These are phyloP conservation scores for Pseudomyrmex dendroicus DNA, from an alignment of 1,140 invertebrate species.

Conservation along the genomic window DNA sequence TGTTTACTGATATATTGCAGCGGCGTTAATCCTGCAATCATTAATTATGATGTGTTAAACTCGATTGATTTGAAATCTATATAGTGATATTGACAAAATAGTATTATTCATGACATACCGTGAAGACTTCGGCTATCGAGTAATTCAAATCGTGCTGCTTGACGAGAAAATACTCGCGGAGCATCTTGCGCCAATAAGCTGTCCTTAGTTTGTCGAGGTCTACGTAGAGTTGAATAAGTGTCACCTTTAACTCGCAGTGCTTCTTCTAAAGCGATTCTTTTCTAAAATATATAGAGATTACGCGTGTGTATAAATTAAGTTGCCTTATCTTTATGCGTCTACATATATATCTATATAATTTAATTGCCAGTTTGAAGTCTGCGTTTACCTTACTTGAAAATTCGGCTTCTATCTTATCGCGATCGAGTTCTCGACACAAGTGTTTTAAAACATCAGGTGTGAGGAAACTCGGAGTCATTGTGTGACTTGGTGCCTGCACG, in stretches of 20 bases:
- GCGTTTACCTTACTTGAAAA: constrained; percentile 87
- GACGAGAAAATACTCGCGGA: constrained; percentile 88
- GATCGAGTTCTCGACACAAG: constrained; percentile 88
- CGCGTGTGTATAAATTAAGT: background rate
- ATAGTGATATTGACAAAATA: background rate
- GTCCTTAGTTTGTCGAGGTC: constrained; percentile 76
- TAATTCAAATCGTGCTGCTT: constrained; percentile 88
- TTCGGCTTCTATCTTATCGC: constrained; percentile 89
- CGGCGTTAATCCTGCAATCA: constrained; percentile 85
- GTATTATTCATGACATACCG: constrained; percentile 77
- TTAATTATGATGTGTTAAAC: background rate
- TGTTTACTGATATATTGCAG: constrained; percentile 88
- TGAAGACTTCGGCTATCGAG: constrained; percentile 87
- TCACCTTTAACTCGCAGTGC: constrained; percentile 85
- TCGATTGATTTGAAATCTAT: background rate
- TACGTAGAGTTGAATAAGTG: constrained; percentile 63
- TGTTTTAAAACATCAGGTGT: constrained; percentile 88
- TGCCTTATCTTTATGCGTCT: background rate
- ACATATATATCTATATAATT: background rate
- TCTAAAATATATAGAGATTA: constrained; percentile 74
- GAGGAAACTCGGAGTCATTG: constrained; percentile 84
- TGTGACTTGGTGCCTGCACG: constrained; percentile 53
- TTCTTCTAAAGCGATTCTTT: constrained; percentile 88
- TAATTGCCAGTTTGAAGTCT: background rate
- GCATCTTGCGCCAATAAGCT: constrained; percentile 86